These are phyloP conservation scores for Tetragnatha versicolor DNA, from an alignment of 1,140 invertebrate species.

Conservation along the genomic window DNA sequence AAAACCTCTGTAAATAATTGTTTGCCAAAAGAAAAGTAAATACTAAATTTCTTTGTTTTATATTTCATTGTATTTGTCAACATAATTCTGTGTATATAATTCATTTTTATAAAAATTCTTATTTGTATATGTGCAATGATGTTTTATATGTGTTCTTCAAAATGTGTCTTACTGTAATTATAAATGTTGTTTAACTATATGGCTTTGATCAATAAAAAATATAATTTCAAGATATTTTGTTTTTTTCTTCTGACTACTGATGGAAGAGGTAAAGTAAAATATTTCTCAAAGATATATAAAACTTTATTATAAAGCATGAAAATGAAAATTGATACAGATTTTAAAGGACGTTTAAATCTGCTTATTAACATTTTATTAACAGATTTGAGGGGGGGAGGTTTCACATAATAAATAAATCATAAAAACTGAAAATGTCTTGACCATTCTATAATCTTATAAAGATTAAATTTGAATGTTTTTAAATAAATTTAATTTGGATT, in stretches of 20 bases:
- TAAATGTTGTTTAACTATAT: conserved; percentile 47
- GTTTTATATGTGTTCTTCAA: conserved; percentile 47
- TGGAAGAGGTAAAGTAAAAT: too few relatives aligned
- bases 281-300: too few relatives aligned
- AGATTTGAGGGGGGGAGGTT: too few relatives aligned
- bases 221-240: conserved; percentile 31
- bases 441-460: not conserved
- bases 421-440: not conserved
- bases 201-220: conserved; percentile 52
- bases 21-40: conserved; percentile 25
- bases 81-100: conserved; percentile 34
- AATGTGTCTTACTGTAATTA: conserved; percentile 55
- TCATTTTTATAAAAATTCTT: conserved; percentile 43
- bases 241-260: too few relatives aligned
- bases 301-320: too few relatives aligned
- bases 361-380: too few relatives aligned
- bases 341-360: too few relatives aligned
- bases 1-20: conserved; percentile 34
- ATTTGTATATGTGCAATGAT: conserved; percentile 47
- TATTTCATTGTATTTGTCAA: conserved; percentile 22
- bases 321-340: too few relatives aligned
- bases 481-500: not conserved
- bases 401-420: not conserved
- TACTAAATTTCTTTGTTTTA: conserved; percentile 28
- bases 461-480: not conserved